Conservation (phyloP, 1,140 invertebrate genomes). For the Hycleus cichorii region DNA sequence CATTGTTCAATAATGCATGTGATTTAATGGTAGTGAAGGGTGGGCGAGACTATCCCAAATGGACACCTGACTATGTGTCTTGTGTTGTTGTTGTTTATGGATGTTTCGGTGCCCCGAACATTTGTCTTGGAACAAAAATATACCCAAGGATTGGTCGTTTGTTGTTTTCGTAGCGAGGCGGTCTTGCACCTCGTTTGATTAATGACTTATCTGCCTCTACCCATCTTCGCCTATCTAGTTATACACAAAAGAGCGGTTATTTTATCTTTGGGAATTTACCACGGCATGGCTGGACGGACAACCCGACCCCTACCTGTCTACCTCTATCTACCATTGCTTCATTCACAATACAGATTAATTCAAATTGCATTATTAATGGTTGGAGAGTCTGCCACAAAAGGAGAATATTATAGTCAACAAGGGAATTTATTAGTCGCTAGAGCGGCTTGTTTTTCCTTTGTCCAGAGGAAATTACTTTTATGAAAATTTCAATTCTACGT, state of each 20-base stretch:
- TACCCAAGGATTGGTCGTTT: conserved; percentile 22
- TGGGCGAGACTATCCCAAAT: conserved; percentile 22
- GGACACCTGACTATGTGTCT: conserved; percentile 29
- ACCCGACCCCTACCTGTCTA: neutral
- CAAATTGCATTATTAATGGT: conserved; percentile 10
- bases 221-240: no score
- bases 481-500: conserved; percentile 12
- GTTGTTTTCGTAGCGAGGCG: conserved; percentile 4
- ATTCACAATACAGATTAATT: conserved; percentile 8
- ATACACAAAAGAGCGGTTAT: conserved; percentile 2
- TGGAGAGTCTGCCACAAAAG: no score
- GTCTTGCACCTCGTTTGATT: conserved; percentile 17
- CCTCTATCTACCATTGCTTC: no score
- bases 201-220: conserved; percentile 17
- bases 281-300: neutral
- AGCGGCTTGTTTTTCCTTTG: conserved; percentile 5
- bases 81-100: conserved; percentile 16
- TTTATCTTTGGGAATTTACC: conserved; percentile 4
- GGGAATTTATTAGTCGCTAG: conserved; percentile 2
- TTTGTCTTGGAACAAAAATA: conserved; percentile 28
- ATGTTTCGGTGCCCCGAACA: conserved; percentile 22
- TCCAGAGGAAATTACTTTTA: conserved; percentile 12
- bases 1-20: conserved; percentile 36
- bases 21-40: conserved; percentile 26
- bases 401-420: neutral